A percentile compares a stretch with the other conserved stretches of the same genome.
Conservation (phyloP, 2,797 vertebrate genomes). For the Acrossocheilus fasciatus region DNA sequence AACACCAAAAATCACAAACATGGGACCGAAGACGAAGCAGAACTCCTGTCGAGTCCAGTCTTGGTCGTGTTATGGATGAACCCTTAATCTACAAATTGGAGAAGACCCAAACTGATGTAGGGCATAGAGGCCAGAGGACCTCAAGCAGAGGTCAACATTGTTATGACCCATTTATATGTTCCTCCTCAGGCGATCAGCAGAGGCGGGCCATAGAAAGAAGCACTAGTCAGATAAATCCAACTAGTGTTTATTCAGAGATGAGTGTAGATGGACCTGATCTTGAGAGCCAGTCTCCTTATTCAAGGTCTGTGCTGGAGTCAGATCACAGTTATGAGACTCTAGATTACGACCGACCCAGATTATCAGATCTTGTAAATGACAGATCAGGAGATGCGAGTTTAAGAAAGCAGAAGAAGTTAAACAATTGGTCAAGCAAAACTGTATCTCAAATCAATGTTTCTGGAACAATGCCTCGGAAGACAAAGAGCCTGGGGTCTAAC, state of each 20-base stretch:
- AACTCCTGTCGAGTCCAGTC: slow-evolving; percentile 62
- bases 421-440: slow-evolving; percentile 40
- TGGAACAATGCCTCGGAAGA: slow-evolving; percentile 55
- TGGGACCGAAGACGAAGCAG: slow-evolving; percentile 50
- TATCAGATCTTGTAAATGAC: slow-evolving; percentile 44
- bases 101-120: slow-evolving; percentile 60
- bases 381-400: slow-evolving; percentile 15
- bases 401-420: slow-evolving; percentile 37
- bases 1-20: slow-evolving; percentile 41
- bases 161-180: slow-evolving; percentile 23
- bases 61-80: slow-evolving; percentile 40
- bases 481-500: slow-evolving; percentile 51
- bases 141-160: slow-evolving; percentile 58
- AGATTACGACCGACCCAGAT: slow-evolving; percentile 46
- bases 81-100: slow-evolving; percentile 27
- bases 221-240: slow-evolving; percentile 32
- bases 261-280: slow-evolving; percentile 85
- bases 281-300: slow-evolving; percentile 42
- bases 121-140: slow-evolving; percentile 56
- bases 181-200: slow-evolving; percentile 24
- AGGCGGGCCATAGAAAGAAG: slow-evolving; percentile 9
- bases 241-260: slow-evolving; percentile 84
- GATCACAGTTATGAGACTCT: slow-evolving; percentile 36
- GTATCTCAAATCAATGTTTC: slow-evolving; percentile 36
- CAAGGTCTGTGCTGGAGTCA: slow-evolving; percentile 59